Evolutionary conservation across 2,888 invertebrate species (phyloP).

Genomic region (Smittia sp.): DNA sequence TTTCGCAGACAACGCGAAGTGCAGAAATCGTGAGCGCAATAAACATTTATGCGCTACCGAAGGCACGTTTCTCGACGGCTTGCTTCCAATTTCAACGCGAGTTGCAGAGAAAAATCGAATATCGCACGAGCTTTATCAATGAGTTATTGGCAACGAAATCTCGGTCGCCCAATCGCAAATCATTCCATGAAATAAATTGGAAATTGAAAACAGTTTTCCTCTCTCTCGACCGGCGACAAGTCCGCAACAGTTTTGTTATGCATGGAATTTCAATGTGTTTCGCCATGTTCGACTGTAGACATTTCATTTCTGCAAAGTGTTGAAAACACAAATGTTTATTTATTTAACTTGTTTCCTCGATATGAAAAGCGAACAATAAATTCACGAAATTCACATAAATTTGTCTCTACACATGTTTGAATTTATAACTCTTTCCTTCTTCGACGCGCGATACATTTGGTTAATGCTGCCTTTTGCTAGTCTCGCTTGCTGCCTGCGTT

Average conservation of each 20-base stretch:
- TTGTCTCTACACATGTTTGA: constrained; percentile 30
- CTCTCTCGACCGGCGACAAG: background rate
- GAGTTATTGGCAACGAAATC: constrained; percentile 31
- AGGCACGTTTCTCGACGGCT: constrained; percentile 30
- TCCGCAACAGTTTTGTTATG: background rate
- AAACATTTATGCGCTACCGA: constrained; percentile 40
- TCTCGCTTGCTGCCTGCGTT: background rate
- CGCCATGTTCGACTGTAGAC: background rate
- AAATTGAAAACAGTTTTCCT: constrained; percentile 10
- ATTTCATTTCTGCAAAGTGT: background rate
- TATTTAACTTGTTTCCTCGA: constrained; percentile 10
- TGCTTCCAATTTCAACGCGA: background rate
- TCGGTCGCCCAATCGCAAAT: constrained; percentile 34
- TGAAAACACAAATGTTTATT: constrained; percentile 1
- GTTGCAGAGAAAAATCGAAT: background rate
- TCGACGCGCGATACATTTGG: background rate
- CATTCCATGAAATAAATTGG: constrained; percentile 37
- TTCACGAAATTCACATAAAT: constrained; percentile 37
- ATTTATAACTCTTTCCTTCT: background rate
- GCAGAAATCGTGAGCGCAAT: constrained; percentile 35
- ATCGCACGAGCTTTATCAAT: constrained; percentile 27
- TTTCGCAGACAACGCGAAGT: background rate
- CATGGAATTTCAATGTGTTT: background rate
- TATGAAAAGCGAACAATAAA: constrained; percentile 25
- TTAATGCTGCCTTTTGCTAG: background rate